These are phyloP conservation scores for Lipophrys pholis DNA, from an alignment of 2,113 vertebrate genomes.

Conservation along the genomic window DNA sequence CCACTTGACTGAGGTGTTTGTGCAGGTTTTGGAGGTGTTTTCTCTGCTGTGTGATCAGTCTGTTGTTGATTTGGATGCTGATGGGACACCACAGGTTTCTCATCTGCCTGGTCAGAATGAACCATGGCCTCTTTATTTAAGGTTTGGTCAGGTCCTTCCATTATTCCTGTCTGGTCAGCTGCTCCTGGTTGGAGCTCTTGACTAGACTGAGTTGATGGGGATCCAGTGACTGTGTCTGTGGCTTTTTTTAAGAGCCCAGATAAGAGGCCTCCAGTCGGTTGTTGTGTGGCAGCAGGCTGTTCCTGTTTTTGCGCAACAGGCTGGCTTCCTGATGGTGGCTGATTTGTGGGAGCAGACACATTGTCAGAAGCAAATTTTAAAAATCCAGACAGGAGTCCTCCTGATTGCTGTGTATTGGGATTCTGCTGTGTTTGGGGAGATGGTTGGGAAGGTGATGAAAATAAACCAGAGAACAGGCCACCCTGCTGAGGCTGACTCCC, in stretches of 20 bases:
- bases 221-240: conserved; percentile 66
- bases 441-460: conserved; percentile 68
- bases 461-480: conserved; percentile 80
- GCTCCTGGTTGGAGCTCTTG: conserved; percentile 34
- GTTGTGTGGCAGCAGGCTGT: conserved; percentile 41
- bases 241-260: conserved; percentile 78
- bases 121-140: conserved; percentile 24
- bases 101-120: conserved; percentile 25
- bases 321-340: conserved; percentile 39
- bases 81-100: conserved; percentile 18
- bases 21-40: conserved; percentile 37
- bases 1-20: conserved; percentile 62
- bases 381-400: conserved; percentile 77
- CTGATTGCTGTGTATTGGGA: conserved; percentile 55
- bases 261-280: conserved; percentile 58
- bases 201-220: conserved; percentile 49
- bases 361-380: conserved; percentile 76
- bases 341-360: conserved; percentile 51
- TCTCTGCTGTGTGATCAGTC: conserved; percentile 30
- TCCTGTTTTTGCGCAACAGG: conserved; percentile 46
- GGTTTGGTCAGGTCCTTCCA: conserved; percentile 25
- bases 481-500: conserved; percentile 71
- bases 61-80: conserved; percentile 47
- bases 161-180: conserved; percentile 24
- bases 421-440: conserved; percentile 55